phyloP scores from a whole-genome alignment of 1,140 invertebrate genomes.

The Ooceraea biroi region DNA sequence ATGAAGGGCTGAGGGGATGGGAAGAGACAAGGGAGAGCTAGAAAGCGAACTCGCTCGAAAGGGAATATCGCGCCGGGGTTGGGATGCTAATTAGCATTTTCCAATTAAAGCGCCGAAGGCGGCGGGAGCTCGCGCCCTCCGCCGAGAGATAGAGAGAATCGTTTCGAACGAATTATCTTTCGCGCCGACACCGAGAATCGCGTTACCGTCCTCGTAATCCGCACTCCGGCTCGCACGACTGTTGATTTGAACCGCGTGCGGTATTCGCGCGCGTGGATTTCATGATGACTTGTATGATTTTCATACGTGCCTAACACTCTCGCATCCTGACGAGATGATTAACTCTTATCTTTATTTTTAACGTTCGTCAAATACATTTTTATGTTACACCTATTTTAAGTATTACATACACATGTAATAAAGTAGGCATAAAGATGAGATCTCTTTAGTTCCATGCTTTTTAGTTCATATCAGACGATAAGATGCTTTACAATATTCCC shows the following conservation, averaged over 20 bases:
- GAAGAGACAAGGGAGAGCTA: slow-evolving; percentile 9
- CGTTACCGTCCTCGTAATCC: slow-evolving; percentile 70
- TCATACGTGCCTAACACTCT: background rate
- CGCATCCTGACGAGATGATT: background rate
- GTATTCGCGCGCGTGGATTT: slow-evolving; percentile 24
- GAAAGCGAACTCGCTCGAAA: slow-evolving; percentile 67
- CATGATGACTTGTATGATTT: background rate
- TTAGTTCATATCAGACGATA: background rate
- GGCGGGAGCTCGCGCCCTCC: slow-evolving; percentile 60
- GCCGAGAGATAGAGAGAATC: slow-evolving; percentile 71
- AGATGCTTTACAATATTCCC: background rate
- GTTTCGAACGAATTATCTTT: slow-evolving; percentile 74
- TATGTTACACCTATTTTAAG: background rate
- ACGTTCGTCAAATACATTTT: background rate
- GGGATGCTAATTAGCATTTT: slow-evolving; percentile 78
- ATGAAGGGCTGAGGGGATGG: background rate
- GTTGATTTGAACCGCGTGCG: slow-evolving; percentile 13
- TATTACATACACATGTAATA: background rate
- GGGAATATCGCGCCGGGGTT: slow-evolving; percentile 73
- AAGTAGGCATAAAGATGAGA: background rate
- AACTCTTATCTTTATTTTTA: background rate
- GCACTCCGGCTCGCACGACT: slow-evolving; percentile 53
- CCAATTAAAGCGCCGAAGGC: slow-evolving; percentile 75
- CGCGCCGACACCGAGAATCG: slow-evolving; percentile 74
- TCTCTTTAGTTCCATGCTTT: background rate